Evolutionary conservation across 2,888 invertebrate species (phyloP), one percentile per base, ranked within the genome.

Genomic region (Sepioteuthis lessoniana): DNA sequence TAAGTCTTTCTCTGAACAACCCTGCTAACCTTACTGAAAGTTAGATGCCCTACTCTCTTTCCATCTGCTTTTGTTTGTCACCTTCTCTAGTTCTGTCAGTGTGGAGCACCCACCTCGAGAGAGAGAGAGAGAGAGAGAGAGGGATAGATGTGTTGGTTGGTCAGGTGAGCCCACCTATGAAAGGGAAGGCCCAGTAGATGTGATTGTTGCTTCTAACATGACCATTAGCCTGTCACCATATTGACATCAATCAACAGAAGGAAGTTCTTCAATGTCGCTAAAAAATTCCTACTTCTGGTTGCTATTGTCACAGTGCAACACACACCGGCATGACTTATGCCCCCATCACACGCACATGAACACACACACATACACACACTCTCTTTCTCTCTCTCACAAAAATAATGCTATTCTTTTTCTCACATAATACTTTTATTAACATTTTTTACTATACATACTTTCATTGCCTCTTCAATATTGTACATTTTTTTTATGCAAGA

Each of bases 171-270:
- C 35, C 76, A 76, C 76, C 76, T 76, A 35, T 76, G n/a, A 76
- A 76, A 76, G 13, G n/a, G n/a, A 35, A 76, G 76, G 76, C 76
- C 35, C 35, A 16, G n/a, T 35, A n/a, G 76, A 76, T 76, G 76
- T 76, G 76, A 76, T 76, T 76, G 76, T 76, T 76, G 76, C 16
- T 8, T 8, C 76, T 76, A 76, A 76, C 76, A 76, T 76, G 76
- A 35, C 21, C n/a, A 76, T 76, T 76, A 76, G 76, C 76, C 76
- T 76, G 76, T 76, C 76, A 76, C 76, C 76, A 76, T 76, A 76
- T 76, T n/a, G 76, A 76, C 76, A 76, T 76, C 76, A 76, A 76
- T 76, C 76, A 76, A 76, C 76, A 76, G 76, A 76, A 76, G 76
- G 76, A 76, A 76, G 76, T 76, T 76, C 76, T 76, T 76, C 76